Evolutionary conservation across 1,140 invertebrate genomes (phyloP).

Genomic region (Xylocopa sonorina): DNA sequence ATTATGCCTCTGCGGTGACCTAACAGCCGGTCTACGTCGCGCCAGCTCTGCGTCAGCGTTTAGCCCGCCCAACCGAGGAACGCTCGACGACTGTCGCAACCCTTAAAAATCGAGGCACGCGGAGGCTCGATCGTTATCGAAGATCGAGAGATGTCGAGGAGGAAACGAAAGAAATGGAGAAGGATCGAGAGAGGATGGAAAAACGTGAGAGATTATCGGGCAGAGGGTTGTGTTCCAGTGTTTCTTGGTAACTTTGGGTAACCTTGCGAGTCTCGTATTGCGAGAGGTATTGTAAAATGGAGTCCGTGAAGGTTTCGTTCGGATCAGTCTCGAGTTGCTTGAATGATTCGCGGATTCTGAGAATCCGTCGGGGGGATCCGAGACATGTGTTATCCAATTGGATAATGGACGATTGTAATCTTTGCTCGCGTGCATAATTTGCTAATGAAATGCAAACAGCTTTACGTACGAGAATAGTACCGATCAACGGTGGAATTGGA

Average conservation of each 20-base stretch:
- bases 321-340: background rate
- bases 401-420: background rate
- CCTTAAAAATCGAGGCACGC: background rate
- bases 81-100: background rate
- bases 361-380: too few species aligned
- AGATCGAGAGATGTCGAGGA: background rate
- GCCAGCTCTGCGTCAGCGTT: conserved; percentile 36
- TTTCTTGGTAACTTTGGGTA: too few species aligned
- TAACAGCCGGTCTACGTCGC: conserved; percentile 23
- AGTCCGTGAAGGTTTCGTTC: too few species aligned
- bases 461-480: background rate
- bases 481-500: background rate
- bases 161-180: too few species aligned
- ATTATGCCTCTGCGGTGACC: conserved; percentile 44
- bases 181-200: too few species aligned
- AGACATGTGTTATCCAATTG: background rate
- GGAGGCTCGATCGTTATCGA: too few species aligned
- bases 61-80: background rate
- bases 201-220: too few species aligned
- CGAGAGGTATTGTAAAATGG: too few species aligned
- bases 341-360: background rate
- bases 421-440: too few species aligned
- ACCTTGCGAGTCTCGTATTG: too few species aligned
- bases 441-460: background rate
- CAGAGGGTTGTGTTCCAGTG: too few species aligned